Conservation (phyloP, 2,888 invertebrate genomes). For the Nudaria mundana region DNA sequence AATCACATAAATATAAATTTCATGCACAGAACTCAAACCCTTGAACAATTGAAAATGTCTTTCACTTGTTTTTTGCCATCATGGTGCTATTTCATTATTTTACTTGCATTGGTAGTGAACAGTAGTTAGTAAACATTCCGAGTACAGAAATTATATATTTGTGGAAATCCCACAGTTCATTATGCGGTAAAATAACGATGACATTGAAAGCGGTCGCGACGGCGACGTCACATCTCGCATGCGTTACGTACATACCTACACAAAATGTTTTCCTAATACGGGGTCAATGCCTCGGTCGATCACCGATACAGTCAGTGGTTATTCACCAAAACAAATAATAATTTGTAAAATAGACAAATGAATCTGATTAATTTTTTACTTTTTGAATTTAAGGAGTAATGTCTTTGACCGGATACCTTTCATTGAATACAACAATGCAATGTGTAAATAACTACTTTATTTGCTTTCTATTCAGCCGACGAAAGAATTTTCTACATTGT, state of each 20-base stretch:
- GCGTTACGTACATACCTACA: slow-evolving; percentile 36
- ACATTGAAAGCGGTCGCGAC: slow-evolving; percentile 52
- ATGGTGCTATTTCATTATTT: no score
- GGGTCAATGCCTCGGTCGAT: slow-evolving; percentile 38
- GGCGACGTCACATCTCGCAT: slow-evolving; percentile 37
- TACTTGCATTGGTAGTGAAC: no score
- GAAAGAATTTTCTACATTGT: background rate
- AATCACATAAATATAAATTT: no score
- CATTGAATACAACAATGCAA: slow-evolving; percentile 4
- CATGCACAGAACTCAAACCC: no score
- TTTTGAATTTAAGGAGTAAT: slow-evolving; percentile 14
- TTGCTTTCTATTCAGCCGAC: background rate
- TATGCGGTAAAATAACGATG: slow-evolving; percentile 21
- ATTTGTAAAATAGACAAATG: slow-evolving; percentile 32
- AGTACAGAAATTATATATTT: background rate
- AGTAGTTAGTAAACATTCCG: no score
- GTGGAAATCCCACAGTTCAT: slow-evolving; percentile 4
- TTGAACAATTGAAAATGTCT: no score
- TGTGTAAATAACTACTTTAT: background rate
- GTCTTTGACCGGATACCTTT: slow-evolving; percentile 13
- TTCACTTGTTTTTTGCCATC: no score
- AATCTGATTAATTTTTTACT: slow-evolving; percentile 28
- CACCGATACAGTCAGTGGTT: slow-evolving; percentile 22
- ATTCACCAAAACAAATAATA: slow-evolving; percentile 32
- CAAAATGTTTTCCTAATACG: slow-evolving; percentile 40